Conservation (phyloP, 2,797 vertebrate species). For the Adelosebastes latens region DNA sequence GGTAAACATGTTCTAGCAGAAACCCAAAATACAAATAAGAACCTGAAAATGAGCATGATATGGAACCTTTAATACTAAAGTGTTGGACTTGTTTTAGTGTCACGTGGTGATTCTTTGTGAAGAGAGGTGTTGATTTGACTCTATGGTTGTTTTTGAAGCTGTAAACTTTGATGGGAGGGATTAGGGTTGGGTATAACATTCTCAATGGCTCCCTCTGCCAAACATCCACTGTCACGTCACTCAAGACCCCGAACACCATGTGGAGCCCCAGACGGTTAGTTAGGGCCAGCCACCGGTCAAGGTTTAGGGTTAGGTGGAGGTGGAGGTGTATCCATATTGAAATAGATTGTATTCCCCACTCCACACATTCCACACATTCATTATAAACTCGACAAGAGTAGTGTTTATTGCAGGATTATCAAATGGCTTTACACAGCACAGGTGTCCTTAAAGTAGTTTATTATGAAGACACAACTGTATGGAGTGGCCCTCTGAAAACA, state of each 20-base stretch:
- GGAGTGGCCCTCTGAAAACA: neutral
- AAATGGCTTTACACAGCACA: neutral
- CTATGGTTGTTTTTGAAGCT: too few species aligned
- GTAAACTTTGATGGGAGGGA: neutral
- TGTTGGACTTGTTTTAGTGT: neutral
- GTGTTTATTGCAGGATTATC: neutral
- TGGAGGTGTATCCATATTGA: neutral
- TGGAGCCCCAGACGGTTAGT: neutral
- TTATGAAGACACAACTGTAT: neutral
- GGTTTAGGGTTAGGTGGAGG: neutral
- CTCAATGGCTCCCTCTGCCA: neutral
- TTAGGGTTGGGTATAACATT: too few species aligned
- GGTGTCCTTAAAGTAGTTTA: neutral
- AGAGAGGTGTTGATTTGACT: neutral
- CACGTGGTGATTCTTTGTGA: neutral
- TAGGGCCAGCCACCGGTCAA: neutral
- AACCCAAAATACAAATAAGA: too few species aligned
- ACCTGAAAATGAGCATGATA: too few species aligned
- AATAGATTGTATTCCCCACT: neutral
- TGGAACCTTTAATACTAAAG: neutral
- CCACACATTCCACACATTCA: neutral
- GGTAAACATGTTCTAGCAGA: too few species aligned
- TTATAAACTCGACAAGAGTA: neutral
- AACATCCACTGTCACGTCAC: neutral
- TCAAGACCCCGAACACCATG: neutral